Conservation (phyloP, 2,797 vertebrate genomes). For the Ctenopoma multispine region DNA sequence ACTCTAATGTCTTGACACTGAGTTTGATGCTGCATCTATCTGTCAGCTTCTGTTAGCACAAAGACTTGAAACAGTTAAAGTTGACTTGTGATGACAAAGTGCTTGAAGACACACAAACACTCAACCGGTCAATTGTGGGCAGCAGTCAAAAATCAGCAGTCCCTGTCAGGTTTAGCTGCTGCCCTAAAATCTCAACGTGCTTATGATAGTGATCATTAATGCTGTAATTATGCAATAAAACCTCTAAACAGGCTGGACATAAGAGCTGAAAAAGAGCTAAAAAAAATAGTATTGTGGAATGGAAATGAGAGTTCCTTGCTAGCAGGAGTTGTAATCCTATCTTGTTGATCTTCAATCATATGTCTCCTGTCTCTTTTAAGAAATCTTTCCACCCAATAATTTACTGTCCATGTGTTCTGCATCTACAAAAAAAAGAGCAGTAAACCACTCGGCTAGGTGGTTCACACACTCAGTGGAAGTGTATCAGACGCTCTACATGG, state of each 20-base stretch:
- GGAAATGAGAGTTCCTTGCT: slow-evolving; percentile 10
- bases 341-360: slow-evolving; percentile 38
- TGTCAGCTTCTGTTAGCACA: slow-evolving; percentile 1
- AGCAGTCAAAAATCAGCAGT: slow-evolving; percentile 11
- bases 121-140: slow-evolving; percentile 18
- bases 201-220: slow-evolving; percentile 32
- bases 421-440: slow-evolving; percentile 21
- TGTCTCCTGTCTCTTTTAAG: slow-evolving; percentile 22
- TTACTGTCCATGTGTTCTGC: slow-evolving; percentile 37
- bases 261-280: neutral
- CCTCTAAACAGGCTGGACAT: slow-evolving; percentile 4
- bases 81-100: slow-evolving; percentile 7
- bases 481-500: slow-evolving; percentile 48
- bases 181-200: slow-evolving; percentile 22
- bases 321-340: slow-evolving; percentile 29
- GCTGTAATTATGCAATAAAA: slow-evolving; percentile 35
- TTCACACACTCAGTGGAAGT: slow-evolving; percentile 53
- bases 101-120: slow-evolving; percentile 10
- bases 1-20: too few species aligned
- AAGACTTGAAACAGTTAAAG: neutral
- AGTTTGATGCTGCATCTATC: too few species aligned
- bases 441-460: slow-evolving; percentile 8
- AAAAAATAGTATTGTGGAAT: slow-evolving; percentile 20
- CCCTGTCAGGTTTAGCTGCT: slow-evolving; percentile 28
- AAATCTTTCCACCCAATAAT: slow-evolving; percentile 44